phyloP scores from a whole-genome alignment of 1,140 invertebrate species.

The Drosophila gunungcola region DNA sequence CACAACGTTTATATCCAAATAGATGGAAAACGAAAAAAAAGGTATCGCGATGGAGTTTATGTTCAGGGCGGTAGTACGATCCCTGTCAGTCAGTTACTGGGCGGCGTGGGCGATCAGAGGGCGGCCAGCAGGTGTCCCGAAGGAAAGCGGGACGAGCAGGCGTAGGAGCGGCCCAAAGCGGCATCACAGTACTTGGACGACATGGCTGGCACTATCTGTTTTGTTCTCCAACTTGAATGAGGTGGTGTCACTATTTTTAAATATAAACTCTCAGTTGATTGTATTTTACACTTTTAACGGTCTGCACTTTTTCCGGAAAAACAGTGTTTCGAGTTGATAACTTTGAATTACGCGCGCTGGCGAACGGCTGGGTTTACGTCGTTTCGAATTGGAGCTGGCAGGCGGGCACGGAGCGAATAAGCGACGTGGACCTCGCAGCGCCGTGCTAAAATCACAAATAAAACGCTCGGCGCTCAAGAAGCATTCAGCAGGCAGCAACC shows the following conservation, averaged over 20 bases:
- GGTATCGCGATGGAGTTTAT: slow-evolving; percentile 26
- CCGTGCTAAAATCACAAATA: slow-evolving; percentile 84
- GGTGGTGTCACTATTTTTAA: slow-evolving; percentile 11
- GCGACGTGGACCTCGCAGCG: slow-evolving; percentile 75
- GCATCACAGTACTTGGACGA: slow-evolving; percentile 64
- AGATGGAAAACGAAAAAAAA: slow-evolving; percentile 37
- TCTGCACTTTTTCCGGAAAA: slow-evolving; percentile 41
- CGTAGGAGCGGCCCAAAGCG: slow-evolving; percentile 51
- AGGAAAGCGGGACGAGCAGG: slow-evolving; percentile 38
- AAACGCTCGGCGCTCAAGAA: slow-evolving; percentile 77
- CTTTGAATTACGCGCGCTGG: slow-evolving; percentile 77
- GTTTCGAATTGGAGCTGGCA: slow-evolving; percentile 64
- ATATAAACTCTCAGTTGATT: slow-evolving; percentile 18
- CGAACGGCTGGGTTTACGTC: slow-evolving; percentile 61
- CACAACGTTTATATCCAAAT: slow-evolving; percentile 71
- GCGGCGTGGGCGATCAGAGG: slow-evolving; percentile 52
- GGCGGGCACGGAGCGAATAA: slow-evolving; percentile 59
- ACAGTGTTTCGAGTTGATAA: slow-evolving; percentile 45
- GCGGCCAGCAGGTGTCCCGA: slow-evolving; percentile 52
- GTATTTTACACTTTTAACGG: slow-evolving; percentile 18
- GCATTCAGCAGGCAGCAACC: slow-evolving; percentile 71
- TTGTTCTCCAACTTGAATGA: not conserved
- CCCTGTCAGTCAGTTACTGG: slow-evolving; percentile 37
- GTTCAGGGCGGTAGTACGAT: slow-evolving; percentile 37
- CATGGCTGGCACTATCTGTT: slow-evolving; percentile 45